Percentiles rank a stretch among this genome's conserved stretches.
phyloP scores from a whole-genome alignment of 2,797 vertebrate genomes.

The Malacoraja senta region DNA sequence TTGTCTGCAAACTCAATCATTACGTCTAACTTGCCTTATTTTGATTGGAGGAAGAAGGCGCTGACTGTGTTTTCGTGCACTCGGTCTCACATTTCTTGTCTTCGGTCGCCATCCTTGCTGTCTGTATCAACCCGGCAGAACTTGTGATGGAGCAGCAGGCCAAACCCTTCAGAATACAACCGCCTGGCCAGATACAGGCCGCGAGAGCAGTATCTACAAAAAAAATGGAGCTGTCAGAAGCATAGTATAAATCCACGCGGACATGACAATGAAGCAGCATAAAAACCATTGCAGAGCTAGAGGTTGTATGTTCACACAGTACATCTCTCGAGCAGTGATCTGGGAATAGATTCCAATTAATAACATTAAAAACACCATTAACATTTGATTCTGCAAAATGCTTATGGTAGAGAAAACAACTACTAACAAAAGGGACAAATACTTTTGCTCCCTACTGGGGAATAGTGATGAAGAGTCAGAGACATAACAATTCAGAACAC shows the following conservation, averaged over 20 bases:
- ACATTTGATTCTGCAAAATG: background rate
- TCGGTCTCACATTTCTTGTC: constrained; percentile 97
- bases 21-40: constrained; percentile 71
- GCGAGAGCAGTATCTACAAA: background rate
- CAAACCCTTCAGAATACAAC: background rate
- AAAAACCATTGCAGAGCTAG: background rate
- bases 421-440: background rate
- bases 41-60: constrained; percentile 84
- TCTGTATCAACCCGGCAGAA: background rate
- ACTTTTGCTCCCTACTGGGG: too few species aligned
- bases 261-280: too few species aligned
- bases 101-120: constrained; percentile 85
- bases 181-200: background rate
- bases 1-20: too few species aligned
- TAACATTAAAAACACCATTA: background rate
- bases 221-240: background rate
- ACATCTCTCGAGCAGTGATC: background rate
- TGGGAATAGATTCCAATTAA: background rate
- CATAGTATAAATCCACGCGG: background rate
- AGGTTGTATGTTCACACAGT: background rate
- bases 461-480: too few species aligned
- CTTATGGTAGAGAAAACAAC: too few species aligned
- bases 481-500: too few species aligned
- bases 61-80: constrained; percentile 78
- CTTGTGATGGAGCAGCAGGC: too few species aligned